Evolutionary conservation across 2,888 invertebrate species (phyloP).

Genomic region (Pyrrhia umbra): DNA sequence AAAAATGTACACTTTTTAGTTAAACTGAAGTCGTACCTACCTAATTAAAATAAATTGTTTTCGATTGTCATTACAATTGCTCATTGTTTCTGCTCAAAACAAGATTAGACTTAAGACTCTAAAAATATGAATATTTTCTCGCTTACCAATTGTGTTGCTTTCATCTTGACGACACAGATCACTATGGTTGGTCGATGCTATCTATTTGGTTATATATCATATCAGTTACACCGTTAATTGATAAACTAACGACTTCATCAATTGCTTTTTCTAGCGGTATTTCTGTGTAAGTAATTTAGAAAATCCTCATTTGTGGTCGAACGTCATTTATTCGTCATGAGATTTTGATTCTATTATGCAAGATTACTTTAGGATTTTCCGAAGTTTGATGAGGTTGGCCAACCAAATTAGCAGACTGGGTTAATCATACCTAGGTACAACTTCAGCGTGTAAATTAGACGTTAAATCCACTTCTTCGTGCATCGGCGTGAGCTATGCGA

Average conservation of each 20-base stretch:
- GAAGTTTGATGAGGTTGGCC: background rate
- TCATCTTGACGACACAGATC: slow-evolving; percentile 49
- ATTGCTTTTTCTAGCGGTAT: slow-evolving; percentile 28
- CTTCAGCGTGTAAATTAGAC: background rate
- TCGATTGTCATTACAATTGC: background rate
- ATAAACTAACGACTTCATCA: slow-evolving; percentile 46
- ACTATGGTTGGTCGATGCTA: slow-evolving; percentile 24
- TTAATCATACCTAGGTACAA: too few species aligned
- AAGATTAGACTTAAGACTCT: too few species aligned
- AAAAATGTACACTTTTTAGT: background rate
- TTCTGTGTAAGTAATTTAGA: slow-evolving; percentile 41
- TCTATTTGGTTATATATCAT: slow-evolving; percentile 47
- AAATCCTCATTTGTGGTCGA: slow-evolving; percentile 41
- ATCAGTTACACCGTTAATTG: slow-evolving; percentile 24
- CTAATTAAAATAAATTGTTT: background rate
- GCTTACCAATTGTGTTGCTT: slow-evolving; percentile 48
- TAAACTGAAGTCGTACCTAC: background rate
- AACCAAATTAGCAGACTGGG: background rate
- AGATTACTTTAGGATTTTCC: slow-evolving; percentile 29
- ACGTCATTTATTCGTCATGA: slow-evolving; percentile 20
- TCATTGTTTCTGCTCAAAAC: too few species aligned
- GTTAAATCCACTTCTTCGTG: too few species aligned
- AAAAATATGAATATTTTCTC: too few species aligned
- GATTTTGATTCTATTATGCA: background rate
- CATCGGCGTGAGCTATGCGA: too few species aligned